Evolutionary conservation across 1,140 invertebrate genomes (phyloP).

Genomic region (Panulirus ornatus): DNA sequence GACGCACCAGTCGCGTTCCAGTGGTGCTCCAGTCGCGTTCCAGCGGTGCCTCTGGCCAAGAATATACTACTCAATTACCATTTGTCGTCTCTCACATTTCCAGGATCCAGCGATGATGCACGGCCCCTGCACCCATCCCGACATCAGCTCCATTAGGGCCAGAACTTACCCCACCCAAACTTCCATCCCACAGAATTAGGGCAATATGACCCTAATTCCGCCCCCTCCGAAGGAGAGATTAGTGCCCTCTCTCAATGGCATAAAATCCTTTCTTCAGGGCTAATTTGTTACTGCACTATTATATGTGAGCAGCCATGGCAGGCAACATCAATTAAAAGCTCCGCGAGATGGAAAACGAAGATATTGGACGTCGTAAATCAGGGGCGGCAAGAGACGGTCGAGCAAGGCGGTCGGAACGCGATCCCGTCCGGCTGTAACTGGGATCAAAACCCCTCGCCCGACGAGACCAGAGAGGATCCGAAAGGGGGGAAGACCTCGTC

Average conservation of each 20-base stretch:
- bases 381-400: neutral
- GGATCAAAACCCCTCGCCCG: neutral
- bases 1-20: too few relatives aligned
- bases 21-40: too few relatives aligned
- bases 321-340: slow-evolving; percentile 20
- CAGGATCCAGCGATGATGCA: neutral
- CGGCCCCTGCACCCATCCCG: neutral
- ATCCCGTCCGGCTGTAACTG: neutral
- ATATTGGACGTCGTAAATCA: slow-evolving; percentile 7
- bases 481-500: neutral
- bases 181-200: neutral
- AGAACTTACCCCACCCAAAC: neutral
- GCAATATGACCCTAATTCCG: neutral
- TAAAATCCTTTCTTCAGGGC: neutral
- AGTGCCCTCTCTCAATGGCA: neutral
- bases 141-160: neutral
- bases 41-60: too few relatives aligned
- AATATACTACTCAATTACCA: too few relatives aligned
- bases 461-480: neutral
- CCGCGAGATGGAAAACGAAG: neutral
- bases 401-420: neutral
- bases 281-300: slow-evolving; percentile 12
- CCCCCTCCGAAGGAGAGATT: neutral
- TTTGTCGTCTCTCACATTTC: neutral
- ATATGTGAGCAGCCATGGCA: neutral